Evolutionary conservation across 2,113 vertebrate species (phyloP), one percentile per base, ranked within the genome.

Genomic region (Brachyhypopomus gauderio): DNA sequence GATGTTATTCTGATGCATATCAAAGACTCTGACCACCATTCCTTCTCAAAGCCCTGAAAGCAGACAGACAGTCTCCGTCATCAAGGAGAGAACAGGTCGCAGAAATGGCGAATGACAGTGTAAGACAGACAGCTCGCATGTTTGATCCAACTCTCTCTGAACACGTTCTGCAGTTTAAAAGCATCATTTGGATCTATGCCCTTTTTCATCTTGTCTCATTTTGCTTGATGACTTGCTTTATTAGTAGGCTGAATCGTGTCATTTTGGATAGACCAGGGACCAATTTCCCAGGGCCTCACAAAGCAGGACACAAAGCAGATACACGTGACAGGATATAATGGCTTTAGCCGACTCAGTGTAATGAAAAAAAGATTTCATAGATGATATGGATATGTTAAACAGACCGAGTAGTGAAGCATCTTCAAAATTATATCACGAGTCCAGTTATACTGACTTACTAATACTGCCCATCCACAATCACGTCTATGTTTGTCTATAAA

Each of bases 211-310:
- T 14, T 52, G 45, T 52, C 12, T 52, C 23, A 58, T 58, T 78
- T 30, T 55, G 56, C 2, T 86, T 88, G 85, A 85, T 77, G 48
- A 41, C 2, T 56, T 76, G 71, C 81, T 89, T 88, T 74, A 87
- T 82, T 20, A 62, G 63, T 78, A 62, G 79, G 88, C 25, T 56
- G 38, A 52, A 30, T 3, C 75, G 64, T 34, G 85, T 22, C 78
- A 79, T 75, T 45, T 76, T 52, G 23, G 25, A 71, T 20, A 70
- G 75, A 56, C 59, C 41, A 77, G 38, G 20, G n/a, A 63, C 27
- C 30, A 14, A 84, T 80, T 59, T 77, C 72, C 19, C 0, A 74
- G 73, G 80, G 83, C 76, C 69, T 72, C 73, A 78, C 84, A 69
- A 89, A 85, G 3, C 30, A 30, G 38, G 60, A 11, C 16, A n/a